Percentiles rank a stretch among this genome's conserved stretches.
phyloP scores from a whole-genome alignment of 1,140 invertebrate genomes.

The Chrysopa pallens region DNA sequence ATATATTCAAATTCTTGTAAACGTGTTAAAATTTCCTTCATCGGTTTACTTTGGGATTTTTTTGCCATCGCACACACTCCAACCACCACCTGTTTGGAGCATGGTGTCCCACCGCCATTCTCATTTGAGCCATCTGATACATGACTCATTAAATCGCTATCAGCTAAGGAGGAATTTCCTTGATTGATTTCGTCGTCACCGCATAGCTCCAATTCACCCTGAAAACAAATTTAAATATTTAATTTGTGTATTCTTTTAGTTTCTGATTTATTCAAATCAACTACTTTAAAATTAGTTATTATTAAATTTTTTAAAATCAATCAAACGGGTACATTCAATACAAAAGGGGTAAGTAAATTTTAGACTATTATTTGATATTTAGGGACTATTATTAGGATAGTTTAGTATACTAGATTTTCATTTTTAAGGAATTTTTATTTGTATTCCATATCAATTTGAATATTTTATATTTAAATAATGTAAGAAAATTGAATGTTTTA shows the following conservation, averaged over 20 bases:
- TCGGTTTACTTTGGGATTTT: conserved; percentile 95
- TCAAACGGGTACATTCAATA: not conserved
- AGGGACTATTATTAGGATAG: no score
- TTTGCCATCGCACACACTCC: conserved; percentile 98
- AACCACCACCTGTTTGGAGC: conserved; percentile 70
- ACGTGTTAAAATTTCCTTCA: conserved; percentile 92
- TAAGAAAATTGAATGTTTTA: no score
- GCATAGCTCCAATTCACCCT: conserved; percentile 57
- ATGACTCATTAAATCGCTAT: conserved; percentile 10
- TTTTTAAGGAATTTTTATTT: no score
- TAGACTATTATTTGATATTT: no score
- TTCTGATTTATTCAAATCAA: not conserved
- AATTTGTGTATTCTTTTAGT: not conserved
- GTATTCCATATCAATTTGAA: no score
- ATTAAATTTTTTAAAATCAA: not conserved
- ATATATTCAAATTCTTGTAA: conserved; percentile 94
- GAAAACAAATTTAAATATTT: conserved; percentile 9
- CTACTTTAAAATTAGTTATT: not conserved
- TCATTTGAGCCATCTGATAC: conserved; percentile 9
- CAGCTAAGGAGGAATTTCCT: conserved; percentile 23
- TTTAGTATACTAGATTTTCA: no score
- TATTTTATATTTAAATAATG: no score
- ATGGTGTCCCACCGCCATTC: conserved; percentile 33
- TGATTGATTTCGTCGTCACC: conserved; percentile 35
- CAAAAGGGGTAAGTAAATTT: no score